Evolutionary conservation across 2,888 invertebrate species (phyloP).

Genomic region (Mythimna albipuncta): DNA sequence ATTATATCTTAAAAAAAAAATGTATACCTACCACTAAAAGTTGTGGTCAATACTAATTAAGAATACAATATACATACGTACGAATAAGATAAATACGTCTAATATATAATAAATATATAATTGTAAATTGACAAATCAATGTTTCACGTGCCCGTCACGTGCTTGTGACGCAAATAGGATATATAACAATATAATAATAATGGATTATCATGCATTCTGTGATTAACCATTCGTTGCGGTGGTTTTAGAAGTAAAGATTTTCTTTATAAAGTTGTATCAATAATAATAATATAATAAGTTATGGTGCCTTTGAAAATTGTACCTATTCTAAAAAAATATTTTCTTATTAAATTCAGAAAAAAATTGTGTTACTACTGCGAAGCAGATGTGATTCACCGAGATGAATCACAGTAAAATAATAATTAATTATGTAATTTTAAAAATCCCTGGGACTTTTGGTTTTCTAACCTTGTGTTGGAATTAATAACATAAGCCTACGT

Average conservation of each 20-base stretch:
- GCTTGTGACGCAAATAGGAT: conserved; percentile 9
- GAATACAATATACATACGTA: not conserved
- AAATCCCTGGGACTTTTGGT: too few species aligned
- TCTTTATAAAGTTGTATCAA: not conserved
- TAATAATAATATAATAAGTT: not conserved
- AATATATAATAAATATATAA: not conserved
- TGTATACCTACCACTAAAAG: not conserved
- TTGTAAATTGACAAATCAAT: not conserved
- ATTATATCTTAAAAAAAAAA: too few species aligned
- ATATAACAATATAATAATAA: conserved; percentile 18
- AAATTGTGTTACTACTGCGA: too few species aligned
- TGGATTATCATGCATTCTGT: conserved; percentile 3
- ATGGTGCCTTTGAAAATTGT: too few species aligned
- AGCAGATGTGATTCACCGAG: too few species aligned
- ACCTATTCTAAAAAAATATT: too few species aligned
- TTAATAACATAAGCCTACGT: too few species aligned
- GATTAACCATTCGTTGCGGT: conserved; percentile 17
- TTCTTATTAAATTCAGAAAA: too few species aligned
- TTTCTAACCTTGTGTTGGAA: too few species aligned
- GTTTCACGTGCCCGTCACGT: conserved; percentile 10
- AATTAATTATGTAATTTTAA: too few species aligned
- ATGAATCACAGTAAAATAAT: too few species aligned
- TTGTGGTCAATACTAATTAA: not conserved
- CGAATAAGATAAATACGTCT: too few species aligned
- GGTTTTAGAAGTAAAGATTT: not conserved